Base-by-base conservation (phyloP, 2,888 invertebrate species). In the Apeira syringaria region DNA sequence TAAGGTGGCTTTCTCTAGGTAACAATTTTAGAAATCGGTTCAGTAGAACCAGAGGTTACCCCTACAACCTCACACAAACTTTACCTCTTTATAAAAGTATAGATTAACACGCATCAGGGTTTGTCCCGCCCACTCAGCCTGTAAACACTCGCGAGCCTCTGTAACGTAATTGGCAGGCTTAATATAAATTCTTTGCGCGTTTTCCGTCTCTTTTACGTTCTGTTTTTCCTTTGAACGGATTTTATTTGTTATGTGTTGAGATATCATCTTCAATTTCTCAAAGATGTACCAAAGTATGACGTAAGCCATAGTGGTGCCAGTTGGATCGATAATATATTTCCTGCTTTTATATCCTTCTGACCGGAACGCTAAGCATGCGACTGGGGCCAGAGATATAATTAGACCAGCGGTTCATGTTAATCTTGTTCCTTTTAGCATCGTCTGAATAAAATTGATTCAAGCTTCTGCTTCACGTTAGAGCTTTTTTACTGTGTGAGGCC, bases 371-470 rank as follows among this genome's bases (percentile, higher is more conserved):
- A 75, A 74, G 79, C 72, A 79, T 59, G 83, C 80, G 74, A 69
- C 75, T 61, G 59, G 71, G 59, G 64, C 60, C 64, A 61, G 52
- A 60, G 71, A 58, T 84, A 86, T 80, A 79, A 84, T 86, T 86
- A 86, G 83, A 78, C 64, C 56, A 64, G 59, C 67, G 64, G 67
- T 68, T 71, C 72, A 57, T 61, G 66, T 70, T 64, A 68, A 73
- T 64, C 61, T 65, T 70, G 64, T 60, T 63, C 68, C 62, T 69
- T 69, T 67, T 64, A 55, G 51, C 34, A 41, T 46, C 31, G 56
- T 28, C 48, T 53, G 38, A 51, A 53, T 53, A 53, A 49, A 51
- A 48, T 53, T 56, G 52, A 49, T 52, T 47, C 44, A 51, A 54
- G 38, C 40, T 44, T 47, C 47, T 51, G 49, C 43, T 45, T 44